Evolutionary conservation across 1,140 invertebrate species (phyloP), one percentile per base, ranked within the genome.

Genomic region (Dufourea novaeangliae): DNA sequence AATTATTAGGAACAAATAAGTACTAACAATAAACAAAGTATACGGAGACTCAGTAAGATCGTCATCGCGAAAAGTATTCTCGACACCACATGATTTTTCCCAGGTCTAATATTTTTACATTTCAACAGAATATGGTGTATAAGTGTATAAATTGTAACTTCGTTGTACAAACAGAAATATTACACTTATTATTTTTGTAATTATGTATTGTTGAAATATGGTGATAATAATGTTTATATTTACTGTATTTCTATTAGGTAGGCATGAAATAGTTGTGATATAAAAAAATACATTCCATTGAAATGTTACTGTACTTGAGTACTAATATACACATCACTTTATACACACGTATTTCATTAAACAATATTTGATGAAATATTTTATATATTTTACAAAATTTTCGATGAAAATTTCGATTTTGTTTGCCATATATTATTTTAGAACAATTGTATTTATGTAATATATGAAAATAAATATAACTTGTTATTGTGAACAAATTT

Each of bases 241-340:
- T 67, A 29, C 20, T 11, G 1, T 2, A n/a, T 32, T 46, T 37
- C 37, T 61, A 11, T 8, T 73, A 34, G 25, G 66, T 32, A 8
- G 22, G 41, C 20, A 34, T 3, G 25, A 61, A 56, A 46, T 54
- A 73, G 20, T 44, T 72, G n/a, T 37, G 0, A 25, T 44, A 56
- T 8, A 67, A 27, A 10, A 32, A 59, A 69, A 76, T 34, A 78
- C 56, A 64, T 72, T 70, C 78, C 74, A 64, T 52, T 14, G 5
- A 44, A 32, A 39, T 63, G 29, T 50, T 66, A 44, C 37, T 67
- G 70, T 25, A 44, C 7, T 74, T 74, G 75, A 27, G 39, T 57
- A 61, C 39, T 61, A 5, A 20, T 50, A 44, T 37, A 14, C 61
- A 37, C 11, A 78, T 11, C 68, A 32, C 44, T 56, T 41, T 68